Conservation (phyloP, 1,140 invertebrate genomes). For the Parasteatoda tepidariorum region DNA sequence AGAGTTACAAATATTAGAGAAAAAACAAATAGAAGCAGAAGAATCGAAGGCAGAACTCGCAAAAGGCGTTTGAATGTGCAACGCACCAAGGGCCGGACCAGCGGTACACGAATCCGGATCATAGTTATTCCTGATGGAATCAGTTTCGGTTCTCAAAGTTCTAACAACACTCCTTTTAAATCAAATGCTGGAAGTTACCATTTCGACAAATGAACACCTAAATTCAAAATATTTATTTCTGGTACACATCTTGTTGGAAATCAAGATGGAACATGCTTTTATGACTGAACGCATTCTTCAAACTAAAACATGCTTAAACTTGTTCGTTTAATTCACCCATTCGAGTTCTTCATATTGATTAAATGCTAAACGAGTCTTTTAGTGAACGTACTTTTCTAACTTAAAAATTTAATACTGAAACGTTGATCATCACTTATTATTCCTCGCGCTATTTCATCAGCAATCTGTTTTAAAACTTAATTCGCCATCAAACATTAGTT, state of each 20-base stretch:
- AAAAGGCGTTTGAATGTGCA: slow-evolving; percentile 62
- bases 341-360: too few species aligned
- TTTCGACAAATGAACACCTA: neutral
- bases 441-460: too few species aligned
- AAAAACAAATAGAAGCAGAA: slow-evolving; percentile 62
- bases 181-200: neutral
- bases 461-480: too few species aligned
- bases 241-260: neutral
- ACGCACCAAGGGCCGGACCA: slow-evolving; percentile 62
- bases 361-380: too few species aligned
- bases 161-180: neutral
- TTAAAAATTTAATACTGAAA: too few species aligned
- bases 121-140: slow-evolving; percentile 4
- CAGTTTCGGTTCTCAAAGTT: neutral
- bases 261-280: too few species aligned
- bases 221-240: neutral
- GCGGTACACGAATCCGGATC: slow-evolving; percentile 62
- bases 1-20: slow-evolving; percentile 63
- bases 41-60: slow-evolving; percentile 62
- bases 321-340: too few species aligned
- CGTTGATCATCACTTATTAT: too few species aligned
- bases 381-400: too few species aligned
- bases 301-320: too few species aligned
- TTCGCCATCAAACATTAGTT: too few species aligned
- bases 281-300: too few species aligned